Percentiles rank a stretch among this genome's conserved stretches.
Conservation (phyloP, 2,113 vertebrate genomes). For the Albula glossodonta region DNA sequence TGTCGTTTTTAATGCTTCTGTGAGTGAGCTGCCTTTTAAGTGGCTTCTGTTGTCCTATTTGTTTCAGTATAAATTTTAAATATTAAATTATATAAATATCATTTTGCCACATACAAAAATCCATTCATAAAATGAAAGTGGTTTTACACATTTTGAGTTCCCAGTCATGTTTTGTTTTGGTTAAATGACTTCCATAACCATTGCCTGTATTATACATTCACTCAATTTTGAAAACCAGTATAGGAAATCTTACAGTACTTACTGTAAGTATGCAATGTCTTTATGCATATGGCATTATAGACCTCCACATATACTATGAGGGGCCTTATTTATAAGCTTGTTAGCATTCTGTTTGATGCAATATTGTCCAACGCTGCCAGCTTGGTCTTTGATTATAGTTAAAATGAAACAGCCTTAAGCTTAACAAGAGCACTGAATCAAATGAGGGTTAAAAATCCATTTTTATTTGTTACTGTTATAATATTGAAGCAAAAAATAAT, state of each 20-base stretch:
- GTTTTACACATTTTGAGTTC: not conserved
- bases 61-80: not conserved
- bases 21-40: not conserved
- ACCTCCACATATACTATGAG: not conserved
- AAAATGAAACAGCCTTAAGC: constrained; percentile 15
- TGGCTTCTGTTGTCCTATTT: not conserved
- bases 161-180: not conserved
- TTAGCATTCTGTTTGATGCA: not conserved
- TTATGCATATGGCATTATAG: constrained; percentile 1
- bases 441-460: not conserved
- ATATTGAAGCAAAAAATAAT: not conserved
- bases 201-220: not conserved
- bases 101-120: not conserved
- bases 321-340: not conserved
- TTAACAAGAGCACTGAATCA: constrained; percentile 9
- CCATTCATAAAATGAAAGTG: not conserved
- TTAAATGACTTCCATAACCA: not conserved
- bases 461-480: constrained; percentile 3
- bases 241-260: not conserved
- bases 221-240: not conserved
- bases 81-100: not conserved
- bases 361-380: constrained; percentile 1
- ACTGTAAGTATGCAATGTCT: not conserved
- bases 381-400: not conserved
- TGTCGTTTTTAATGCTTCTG: not conserved